phyloP scores from a whole-genome alignment of 2,797 vertebrate species.

The Onychomys torridus region DNA sequence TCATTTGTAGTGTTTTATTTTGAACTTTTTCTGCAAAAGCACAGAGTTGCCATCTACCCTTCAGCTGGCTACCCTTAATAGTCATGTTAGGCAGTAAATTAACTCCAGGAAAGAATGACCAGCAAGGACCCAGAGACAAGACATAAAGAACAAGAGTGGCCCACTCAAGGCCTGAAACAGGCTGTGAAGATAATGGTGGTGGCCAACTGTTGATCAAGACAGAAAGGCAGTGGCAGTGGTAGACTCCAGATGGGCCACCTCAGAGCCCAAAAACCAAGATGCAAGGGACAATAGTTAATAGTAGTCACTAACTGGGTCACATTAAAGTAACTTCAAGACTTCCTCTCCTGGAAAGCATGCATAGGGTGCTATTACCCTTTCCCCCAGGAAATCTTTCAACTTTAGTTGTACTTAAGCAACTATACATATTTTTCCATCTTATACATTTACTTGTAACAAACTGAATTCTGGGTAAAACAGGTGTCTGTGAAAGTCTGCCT shows the following conservation, averaged over 20 bases:
- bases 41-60: background rate
- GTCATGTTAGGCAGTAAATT: background rate
- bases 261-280: background rate
- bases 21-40: conserved; percentile 24
- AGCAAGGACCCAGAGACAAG: background rate
- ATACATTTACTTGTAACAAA: background rate
- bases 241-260: background rate
- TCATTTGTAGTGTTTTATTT: background rate
- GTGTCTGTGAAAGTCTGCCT: background rate
- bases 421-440: background rate
- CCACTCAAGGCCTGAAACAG: background rate
- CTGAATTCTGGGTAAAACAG: background rate
- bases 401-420: background rate
- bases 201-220: background rate
- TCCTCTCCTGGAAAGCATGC: background rate
- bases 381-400: background rate
- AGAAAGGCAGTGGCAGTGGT: background rate
- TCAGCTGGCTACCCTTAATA: background rate
- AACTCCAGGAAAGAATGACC: background rate
- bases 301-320: background rate
- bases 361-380: background rate
- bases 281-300: background rate
- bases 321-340: background rate
- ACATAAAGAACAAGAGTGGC: background rate
- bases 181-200: background rate